Conservation (phyloP, 1,140 invertebrate species). For the Leptinotarsa defecta region DNA sequence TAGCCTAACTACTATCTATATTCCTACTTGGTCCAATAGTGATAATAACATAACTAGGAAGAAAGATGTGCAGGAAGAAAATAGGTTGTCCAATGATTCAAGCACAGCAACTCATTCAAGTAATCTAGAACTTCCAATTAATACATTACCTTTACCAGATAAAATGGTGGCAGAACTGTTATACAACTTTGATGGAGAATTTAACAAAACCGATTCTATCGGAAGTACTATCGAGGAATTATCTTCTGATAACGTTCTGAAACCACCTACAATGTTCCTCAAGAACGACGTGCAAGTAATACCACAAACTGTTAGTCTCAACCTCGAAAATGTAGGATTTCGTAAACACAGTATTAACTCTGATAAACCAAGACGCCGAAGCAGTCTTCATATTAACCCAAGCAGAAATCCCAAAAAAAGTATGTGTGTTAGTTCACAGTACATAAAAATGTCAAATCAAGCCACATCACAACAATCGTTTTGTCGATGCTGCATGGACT, state of each 20-base stretch:
- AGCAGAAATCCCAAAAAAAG: constrained; percentile 34
- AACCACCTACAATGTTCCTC: constrained; percentile 62
- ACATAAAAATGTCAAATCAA: constrained; percentile 51
- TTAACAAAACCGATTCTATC: constrained; percentile 44
- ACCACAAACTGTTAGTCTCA: constrained; percentile 41
- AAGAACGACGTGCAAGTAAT: constrained; percentile 29
- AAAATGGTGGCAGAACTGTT: constrained; percentile 59
- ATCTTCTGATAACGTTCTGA: constrained; percentile 54
- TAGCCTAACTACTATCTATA: constrained; percentile 61
- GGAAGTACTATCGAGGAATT: constrained; percentile 49
- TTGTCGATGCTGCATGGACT: constrained; percentile 65
- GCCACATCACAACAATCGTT: constrained; percentile 50
- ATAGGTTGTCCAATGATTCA: constrained; percentile 23
- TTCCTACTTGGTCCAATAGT: constrained; percentile 59
- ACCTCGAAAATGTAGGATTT: constrained; percentile 45
- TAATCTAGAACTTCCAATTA: constrained; percentile 60
- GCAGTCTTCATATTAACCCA: constrained; percentile 50
- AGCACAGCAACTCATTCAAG: constrained; percentile 59
- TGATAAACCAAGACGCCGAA: constrained; percentile 49
- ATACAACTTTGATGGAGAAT: constrained; percentile 52
- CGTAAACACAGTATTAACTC: constrained; percentile 52
- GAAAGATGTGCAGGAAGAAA: constrained; percentile 29
- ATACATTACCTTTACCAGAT: constrained; percentile 58
- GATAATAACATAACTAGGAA: constrained; percentile 51
- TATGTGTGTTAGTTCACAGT: constrained; percentile 59